A percentile compares a stretch with the other conserved stretches of the same genome.
These are phyloP conservation scores for Hesperophylax magnus DNA, from an alignment of 1,140 invertebrate genomes.

Conservation along the genomic window DNA sequence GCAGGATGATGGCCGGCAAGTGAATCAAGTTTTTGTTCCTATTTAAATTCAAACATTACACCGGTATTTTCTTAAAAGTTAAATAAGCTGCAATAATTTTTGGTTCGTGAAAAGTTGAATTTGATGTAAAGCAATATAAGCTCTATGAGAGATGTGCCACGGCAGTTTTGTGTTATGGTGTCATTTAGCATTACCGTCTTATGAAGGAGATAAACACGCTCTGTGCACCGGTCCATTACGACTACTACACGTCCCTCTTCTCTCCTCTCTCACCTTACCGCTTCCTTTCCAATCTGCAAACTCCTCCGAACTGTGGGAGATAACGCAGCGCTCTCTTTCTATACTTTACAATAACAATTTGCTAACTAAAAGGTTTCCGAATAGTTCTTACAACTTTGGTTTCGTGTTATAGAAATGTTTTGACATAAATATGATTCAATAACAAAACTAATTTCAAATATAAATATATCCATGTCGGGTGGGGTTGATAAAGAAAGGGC, in stretches of 20 bases:
- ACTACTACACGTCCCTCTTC: background rate
- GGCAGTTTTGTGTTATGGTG: constrained; percentile 25
- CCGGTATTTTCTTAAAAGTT: too few relatives aligned
- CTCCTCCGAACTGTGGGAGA: constrained; percentile 20
- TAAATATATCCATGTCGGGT: constrained; percentile 50
- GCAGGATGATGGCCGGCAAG: too few relatives aligned
- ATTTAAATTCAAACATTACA: too few relatives aligned
- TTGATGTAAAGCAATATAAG: too few relatives aligned
- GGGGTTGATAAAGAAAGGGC: constrained; percentile 50
- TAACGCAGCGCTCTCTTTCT: constrained; percentile 23
- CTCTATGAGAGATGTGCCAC: background rate
- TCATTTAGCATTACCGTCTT: constrained; percentile 46
- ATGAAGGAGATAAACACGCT: constrained; percentile 44
- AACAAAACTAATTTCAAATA: constrained; percentile 54
- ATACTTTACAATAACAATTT: constrained; percentile 44
- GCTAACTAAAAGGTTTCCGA: constrained; percentile 43
- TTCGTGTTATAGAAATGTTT: constrained; percentile 44
- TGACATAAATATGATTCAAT: constrained; percentile 55
- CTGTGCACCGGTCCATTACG: constrained; percentile 34
- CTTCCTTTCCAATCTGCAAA: constrained; percentile 47
- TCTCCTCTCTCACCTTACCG: background rate
- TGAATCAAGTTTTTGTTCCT: too few relatives aligned
- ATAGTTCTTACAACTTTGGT: constrained; percentile 48
- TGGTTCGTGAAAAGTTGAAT: too few relatives aligned
- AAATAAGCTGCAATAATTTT: too few relatives aligned